phyloP scores from a whole-genome alignment of 2,113 vertebrate genomes.

The Austrofundulus limnaeus region DNA sequence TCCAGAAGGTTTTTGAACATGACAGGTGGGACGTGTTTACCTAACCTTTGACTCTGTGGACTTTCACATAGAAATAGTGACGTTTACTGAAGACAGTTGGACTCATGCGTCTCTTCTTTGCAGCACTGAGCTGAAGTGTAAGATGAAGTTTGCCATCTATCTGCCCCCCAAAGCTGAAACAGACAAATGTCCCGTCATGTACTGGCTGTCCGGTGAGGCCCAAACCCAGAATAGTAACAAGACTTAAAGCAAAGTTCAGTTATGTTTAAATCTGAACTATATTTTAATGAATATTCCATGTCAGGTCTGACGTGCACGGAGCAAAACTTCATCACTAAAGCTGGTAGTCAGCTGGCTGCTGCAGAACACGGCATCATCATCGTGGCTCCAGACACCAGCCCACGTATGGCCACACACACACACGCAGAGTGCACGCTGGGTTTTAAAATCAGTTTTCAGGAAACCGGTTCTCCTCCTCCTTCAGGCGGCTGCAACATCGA shows the following conservation, averaged over 20 bases:
- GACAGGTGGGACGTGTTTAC: slow-evolving; percentile 83
- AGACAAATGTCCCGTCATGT: slow-evolving; percentile 88
- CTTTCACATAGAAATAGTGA: not conserved
- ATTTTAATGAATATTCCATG: too few relatives aligned
- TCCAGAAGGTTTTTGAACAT: slow-evolving; percentile 97
- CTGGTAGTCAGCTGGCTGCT: slow-evolving; percentile 87
- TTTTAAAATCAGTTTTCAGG: not conserved
- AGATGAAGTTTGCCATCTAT: slow-evolving; percentile 94
- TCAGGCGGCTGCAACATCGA: slow-evolving; percentile 91
- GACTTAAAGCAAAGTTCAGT: too few relatives aligned
- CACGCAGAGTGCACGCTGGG: not conserved
- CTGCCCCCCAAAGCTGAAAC: slow-evolving; percentile 91
- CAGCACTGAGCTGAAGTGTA: slow-evolving; percentile 92
- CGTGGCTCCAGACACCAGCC: slow-evolving; percentile 92
- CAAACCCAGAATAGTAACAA: not conserved
- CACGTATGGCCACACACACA: slow-evolving; percentile 75
- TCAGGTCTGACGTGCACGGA: slow-evolving; percentile 94
- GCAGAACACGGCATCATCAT: slow-evolving; percentile 88
- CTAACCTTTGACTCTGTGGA: not conserved
- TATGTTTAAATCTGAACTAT: too few relatives aligned
- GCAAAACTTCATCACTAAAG: slow-evolving; percentile 95
- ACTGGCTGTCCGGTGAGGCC: slow-evolving; percentile 92
- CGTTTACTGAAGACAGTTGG: too few relatives aligned
- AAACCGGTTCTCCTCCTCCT: not conserved
- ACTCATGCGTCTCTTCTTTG: not conserved